Base-by-base conservation (phyloP, 2,797 vertebrate species). In the Bryconaethiops microstoma region DNA sequence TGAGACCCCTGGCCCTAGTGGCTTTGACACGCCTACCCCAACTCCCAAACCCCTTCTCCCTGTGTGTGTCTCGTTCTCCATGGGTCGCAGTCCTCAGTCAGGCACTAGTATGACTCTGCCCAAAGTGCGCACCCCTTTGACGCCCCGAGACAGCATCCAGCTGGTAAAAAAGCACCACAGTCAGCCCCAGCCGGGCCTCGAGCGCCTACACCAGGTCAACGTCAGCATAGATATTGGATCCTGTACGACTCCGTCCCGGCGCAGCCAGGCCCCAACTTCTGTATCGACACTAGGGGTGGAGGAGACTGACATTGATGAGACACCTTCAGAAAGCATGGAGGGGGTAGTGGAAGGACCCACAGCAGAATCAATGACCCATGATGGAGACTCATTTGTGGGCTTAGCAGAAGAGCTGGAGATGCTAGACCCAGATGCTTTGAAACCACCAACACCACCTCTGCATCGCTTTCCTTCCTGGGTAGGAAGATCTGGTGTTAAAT, bases 381-480 rank as follows among this genome's bases (percentile, higher is more conserved):
- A 93, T 23, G 90, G 92, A 21, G 88, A 86, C 68, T 89, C 76
- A 2, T 90, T 88, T 77, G 86, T 83, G 13, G 25, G 91, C 48
- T 83, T 90, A 0, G 88, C 90, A 29, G 92, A 91, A 76, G 94
- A 93, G 62, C 87, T 90, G 82, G 91, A 86, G 4, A 88, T 87
- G 68, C 81, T 93, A 76, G 93, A 94, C 83, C 88, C 91, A 3
- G 87, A 93, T 48, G 75, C 91, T 78, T 89, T 91, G 76, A 97
- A 97, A 85, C 97, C 97, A 0, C 97, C 97, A 13, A 97, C 97
- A 0, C 97, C 97, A 13, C 97, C 97, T 0, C 88, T 99, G 76
- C 97, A 98, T 85, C 93, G 96, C 77, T 96, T 99, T 82, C 97
- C 97, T 8, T 97, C 96, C 0, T 99, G 97, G 97, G 97, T 99